These are phyloP conservation scores for Biston betularia DNA, from an alignment of 2,888 invertebrate species.

Conservation along the genomic window DNA sequence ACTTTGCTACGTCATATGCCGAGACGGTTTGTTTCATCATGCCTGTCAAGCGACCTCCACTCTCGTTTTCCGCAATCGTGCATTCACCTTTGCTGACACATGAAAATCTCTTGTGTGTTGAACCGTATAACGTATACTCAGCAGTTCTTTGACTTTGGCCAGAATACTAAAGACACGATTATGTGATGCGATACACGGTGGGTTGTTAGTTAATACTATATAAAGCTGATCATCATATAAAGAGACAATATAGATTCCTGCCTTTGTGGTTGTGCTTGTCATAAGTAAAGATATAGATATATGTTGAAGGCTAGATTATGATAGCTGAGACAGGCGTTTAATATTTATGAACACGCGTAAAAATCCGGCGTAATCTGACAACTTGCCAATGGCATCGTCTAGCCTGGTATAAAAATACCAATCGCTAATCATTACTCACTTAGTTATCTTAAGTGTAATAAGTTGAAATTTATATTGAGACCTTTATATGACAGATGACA, in stretches of 20 bases:
- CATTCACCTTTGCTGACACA: constrained; percentile 71
- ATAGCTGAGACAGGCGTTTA: constrained; percentile 3
- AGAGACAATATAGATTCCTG: constrained; percentile 6
- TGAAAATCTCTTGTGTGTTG: constrained; percentile 50
- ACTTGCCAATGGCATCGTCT: constrained; percentile 9
- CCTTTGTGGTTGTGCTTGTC: neutral
- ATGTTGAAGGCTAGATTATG: constrained; percentile 2
- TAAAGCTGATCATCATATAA: neutral
- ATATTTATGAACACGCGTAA: constrained; percentile 5
- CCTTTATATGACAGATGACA: constrained; percentile 38
- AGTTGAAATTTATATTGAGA: constrained; percentile 31
- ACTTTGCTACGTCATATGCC: constrained; percentile 60
- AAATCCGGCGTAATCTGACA: constrained; percentile 4
- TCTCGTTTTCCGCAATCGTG: constrained; percentile 75
- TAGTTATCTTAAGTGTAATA: neutral
- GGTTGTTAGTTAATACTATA: neutral
- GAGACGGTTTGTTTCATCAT: constrained; percentile 74
- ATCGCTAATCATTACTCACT: neutral
- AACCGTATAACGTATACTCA: constrained; percentile 31
- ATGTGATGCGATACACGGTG: constrained; percentile 13
- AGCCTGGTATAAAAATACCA: constrained; percentile 13
- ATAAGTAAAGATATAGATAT: neutral
- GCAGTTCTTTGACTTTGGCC: constrained; percentile 21
- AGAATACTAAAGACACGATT: constrained; percentile 17
- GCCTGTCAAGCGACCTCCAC: constrained; percentile 60